Evolutionary conservation across 2,113 vertebrate genomes (phyloP).

Genomic region (Gadus macrocephalus): DNA sequence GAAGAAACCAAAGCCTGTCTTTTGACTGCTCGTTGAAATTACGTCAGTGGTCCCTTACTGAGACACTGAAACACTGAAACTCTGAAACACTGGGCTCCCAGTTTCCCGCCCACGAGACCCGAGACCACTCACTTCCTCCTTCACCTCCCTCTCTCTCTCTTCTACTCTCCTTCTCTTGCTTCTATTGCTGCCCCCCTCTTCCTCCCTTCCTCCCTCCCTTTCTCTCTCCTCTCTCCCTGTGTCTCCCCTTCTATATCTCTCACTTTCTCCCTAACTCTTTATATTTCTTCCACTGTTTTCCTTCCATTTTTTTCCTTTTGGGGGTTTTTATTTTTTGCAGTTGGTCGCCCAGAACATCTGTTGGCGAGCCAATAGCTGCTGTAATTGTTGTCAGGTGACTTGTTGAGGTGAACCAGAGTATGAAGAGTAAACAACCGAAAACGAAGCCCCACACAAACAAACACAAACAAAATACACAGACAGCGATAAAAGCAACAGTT

Average conservation of each 20-base stretch:
- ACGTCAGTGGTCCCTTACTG: no score
- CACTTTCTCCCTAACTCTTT: not conserved
- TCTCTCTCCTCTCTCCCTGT: not conserved
- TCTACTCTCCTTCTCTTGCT: not conserved
- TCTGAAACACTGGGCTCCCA: no score
- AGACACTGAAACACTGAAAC: no score
- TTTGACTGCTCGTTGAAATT: no score
- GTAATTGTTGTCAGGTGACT: conserved; percentile 71
- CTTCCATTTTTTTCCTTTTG: not conserved
- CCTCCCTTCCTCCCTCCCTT: no score
- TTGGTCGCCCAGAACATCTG: conserved; percentile 32
- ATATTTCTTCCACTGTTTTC: not conserved
- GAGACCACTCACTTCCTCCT: not conserved
- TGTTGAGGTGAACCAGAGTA: conserved; percentile 1
- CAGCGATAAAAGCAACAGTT: not conserved
- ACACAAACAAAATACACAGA: conserved; percentile 5
- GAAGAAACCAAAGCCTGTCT: no score
- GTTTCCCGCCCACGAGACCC: no score
- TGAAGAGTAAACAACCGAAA: not conserved
- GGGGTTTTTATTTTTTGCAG: conserved; percentile 7
- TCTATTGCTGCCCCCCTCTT: no score
- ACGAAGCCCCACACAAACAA: not conserved
- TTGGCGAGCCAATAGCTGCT: conserved; percentile 30
- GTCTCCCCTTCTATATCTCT: not conserved
- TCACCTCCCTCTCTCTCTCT: not conserved